phyloP scores from a whole-genome alignment of 2,797 vertebrate species.

The Hoplostethus mediterraneus region DNA sequence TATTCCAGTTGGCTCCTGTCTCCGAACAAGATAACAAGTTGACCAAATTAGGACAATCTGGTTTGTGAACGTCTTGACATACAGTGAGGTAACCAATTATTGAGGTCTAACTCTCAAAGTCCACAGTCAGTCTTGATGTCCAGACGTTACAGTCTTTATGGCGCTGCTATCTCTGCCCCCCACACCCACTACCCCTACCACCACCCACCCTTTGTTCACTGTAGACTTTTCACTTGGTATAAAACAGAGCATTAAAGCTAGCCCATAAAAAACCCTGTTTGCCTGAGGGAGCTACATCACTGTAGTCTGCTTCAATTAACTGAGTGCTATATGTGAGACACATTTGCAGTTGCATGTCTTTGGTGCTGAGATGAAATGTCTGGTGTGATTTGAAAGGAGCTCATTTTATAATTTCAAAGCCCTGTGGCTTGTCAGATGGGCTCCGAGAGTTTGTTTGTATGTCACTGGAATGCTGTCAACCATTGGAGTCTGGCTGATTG shows the following conservation, averaged over 20 bases:
- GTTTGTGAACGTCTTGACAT: not conserved
- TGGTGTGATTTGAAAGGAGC: constrained; percentile 49
- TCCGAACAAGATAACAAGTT: not conserved
- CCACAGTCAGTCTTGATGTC: constrained; percentile 20
- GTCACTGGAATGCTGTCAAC: constrained; percentile 39
- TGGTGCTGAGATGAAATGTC: constrained; percentile 44
- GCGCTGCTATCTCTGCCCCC: not conserved
- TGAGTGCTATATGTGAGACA: constrained; percentile 21
- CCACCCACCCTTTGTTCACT: not conserved
- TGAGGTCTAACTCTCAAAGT: constrained; percentile 22
- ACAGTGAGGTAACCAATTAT: constrained; percentile 8
- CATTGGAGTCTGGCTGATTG: constrained; percentile 8
- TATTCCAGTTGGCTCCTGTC: not conserved
- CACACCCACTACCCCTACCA: not conserved
- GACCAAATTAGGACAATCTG: not conserved
- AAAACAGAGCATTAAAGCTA: constrained; percentile 8
- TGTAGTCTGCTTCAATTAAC: not conserved
- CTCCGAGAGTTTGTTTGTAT: constrained; percentile 49
- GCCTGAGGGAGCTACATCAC: constrained; percentile 20
- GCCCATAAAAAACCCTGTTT: constrained; percentile 9
- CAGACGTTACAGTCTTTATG: constrained; percentile 17
- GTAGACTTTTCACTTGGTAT: constrained; percentile 23
- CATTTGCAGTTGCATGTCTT: constrained; percentile 39
- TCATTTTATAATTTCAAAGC: constrained; percentile 54
- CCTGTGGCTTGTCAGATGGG: constrained; percentile 43